phyloP scores from a whole-genome alignment of 2,888 invertebrate species.

The Calliopum simillimum region DNA sequence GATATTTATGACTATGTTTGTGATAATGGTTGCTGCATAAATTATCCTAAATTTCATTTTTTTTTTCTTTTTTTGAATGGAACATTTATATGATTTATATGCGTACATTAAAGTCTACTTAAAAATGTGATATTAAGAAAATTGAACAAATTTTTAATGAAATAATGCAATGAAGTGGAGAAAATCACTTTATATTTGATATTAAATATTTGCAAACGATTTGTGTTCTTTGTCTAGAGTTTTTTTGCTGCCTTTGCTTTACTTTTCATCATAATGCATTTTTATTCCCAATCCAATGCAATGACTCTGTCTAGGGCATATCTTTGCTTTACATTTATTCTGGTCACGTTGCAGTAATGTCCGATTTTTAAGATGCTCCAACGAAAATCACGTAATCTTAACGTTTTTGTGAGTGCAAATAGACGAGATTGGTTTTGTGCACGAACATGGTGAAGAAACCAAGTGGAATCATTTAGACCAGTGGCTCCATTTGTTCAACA shows the following conservation, averaged over 20 bases:
- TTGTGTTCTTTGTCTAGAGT: neutral
- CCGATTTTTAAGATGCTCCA: constrained; percentile 34
- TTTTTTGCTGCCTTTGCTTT: neutral
- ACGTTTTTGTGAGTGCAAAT: constrained; percentile 20
- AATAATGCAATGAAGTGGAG: constrained; percentile 28
- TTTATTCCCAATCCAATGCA: no score
- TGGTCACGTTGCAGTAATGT: constrained; percentile 32
- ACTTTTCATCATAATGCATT: no score
- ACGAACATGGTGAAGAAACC: constrained; percentile 25
- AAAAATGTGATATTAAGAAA: no score
- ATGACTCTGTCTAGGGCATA: neutral
- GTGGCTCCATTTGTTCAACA: neutral
- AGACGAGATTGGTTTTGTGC: constrained; percentile 35
- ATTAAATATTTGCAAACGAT: constrained; percentile 22
- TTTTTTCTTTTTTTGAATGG: neutral
- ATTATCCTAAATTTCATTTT: constrained; percentile 3
- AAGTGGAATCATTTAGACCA: constrained; percentile 4
- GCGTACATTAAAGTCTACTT: neutral
- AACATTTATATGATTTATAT: constrained; percentile 8
- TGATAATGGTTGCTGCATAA: constrained; percentile 28
- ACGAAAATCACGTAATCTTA: constrained; percentile 33
- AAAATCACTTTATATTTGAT: constrained; percentile 19
- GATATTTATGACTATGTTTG: constrained; percentile 27
- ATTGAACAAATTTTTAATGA: constrained; percentile 7
- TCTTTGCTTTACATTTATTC: constrained; percentile 6